A percentile compares a stretch with the other conserved stretches of the same genome.
Conservation (phyloP, 2,797 vertebrate species). For the Octomys mimax region DNA sequence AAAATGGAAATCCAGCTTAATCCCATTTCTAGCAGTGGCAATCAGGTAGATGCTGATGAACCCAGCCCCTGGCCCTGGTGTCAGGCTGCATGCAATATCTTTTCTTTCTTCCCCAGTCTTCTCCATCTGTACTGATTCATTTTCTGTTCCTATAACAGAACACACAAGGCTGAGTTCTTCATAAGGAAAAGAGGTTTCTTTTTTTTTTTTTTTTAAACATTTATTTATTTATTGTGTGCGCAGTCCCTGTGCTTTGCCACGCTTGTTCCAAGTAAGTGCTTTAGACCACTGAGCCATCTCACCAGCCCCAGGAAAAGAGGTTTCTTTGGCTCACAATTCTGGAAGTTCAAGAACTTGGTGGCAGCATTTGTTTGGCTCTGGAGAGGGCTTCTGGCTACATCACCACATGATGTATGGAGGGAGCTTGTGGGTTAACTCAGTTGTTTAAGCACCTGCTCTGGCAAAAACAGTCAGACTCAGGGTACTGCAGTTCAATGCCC, state of each 20-base stretch:
- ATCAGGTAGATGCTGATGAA: not conserved
- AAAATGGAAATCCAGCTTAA: not conserved
- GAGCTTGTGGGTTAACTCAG: too few relatives aligned
- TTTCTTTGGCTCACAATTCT: not conserved
- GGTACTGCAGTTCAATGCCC: too few relatives aligned
- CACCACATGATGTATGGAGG: not conserved
- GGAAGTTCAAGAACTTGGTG: not conserved
- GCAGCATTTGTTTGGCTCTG: not conserved
- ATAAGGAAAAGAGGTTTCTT: not conserved
- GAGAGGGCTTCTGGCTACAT: not conserved
- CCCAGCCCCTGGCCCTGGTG: not conserved
- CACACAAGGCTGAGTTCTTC: not conserved
- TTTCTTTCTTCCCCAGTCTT: not conserved
- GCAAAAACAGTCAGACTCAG: too few relatives aligned
- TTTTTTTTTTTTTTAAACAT: too few relatives aligned
- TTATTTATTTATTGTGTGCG: too few relatives aligned
- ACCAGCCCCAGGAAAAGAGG: not conserved
- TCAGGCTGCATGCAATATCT: not conserved
- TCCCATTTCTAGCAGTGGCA: not conserved
- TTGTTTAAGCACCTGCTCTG: too few relatives aligned
- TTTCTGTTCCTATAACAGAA: not conserved
- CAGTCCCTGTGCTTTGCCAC: too few relatives aligned
- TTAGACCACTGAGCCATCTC: too few relatives aligned
- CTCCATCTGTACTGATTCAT: not conserved
- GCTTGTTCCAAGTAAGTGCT: too few relatives aligned